These are phyloP conservation scores for Pseudomyrmex gracilis DNA, from an alignment of 1,140 invertebrate genomes.

Conservation along the genomic window DNA sequence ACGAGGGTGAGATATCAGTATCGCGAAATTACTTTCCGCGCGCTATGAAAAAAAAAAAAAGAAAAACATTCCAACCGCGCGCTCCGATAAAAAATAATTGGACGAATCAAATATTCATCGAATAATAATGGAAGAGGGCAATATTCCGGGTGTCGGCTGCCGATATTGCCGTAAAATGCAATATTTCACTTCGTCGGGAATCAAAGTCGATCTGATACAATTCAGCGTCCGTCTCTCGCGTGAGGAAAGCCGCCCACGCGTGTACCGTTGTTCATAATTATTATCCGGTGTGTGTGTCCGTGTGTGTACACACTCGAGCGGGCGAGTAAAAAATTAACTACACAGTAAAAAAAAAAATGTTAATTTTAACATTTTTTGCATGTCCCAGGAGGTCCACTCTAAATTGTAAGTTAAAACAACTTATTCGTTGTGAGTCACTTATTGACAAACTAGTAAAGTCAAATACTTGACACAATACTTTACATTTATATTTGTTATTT, in stretches of 20 bases:
- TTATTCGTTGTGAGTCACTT: no score
- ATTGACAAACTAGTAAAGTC: no score
- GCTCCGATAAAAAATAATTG: constrained; percentile 7
- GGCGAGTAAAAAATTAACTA: no score
- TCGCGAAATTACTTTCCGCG: neutral
- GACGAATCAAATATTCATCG: constrained; percentile 16
- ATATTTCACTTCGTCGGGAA: constrained; percentile 5
- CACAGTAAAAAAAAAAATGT: no score
- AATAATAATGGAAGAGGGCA: neutral
- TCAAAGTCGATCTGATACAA: constrained; percentile 18
- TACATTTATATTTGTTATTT: no score
- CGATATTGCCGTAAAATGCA: neutral
- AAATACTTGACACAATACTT: no score
- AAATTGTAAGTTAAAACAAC: no score
- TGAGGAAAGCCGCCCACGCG: neutral
- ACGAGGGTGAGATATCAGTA: neutral
- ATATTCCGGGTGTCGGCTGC: neutral
- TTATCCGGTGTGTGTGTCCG: constrained; percentile 40
- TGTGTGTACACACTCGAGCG: constrained; percentile 20
- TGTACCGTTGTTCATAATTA: constrained; percentile 50
- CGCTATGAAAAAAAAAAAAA: neutral
- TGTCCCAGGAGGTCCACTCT: no score
- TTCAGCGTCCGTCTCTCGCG: neutral
- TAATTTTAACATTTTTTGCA: no score
- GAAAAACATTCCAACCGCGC: neutral